Evolutionary conservation across 2,888 invertebrate genomes (phyloP), one percentile per base, ranked within the genome.

Genomic region (Drosophila acutilabella): DNA sequence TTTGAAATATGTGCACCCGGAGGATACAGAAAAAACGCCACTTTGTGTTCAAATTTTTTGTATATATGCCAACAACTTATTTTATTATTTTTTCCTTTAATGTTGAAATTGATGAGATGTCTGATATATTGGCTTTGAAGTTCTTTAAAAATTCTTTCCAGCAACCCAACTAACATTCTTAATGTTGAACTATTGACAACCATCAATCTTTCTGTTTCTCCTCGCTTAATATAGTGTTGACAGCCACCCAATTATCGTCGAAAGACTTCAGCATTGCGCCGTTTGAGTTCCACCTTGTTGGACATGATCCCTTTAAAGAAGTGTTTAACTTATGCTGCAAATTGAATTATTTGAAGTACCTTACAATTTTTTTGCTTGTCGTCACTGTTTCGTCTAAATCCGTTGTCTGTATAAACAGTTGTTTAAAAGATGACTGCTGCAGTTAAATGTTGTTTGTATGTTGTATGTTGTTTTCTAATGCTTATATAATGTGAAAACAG

Each of bases 271-370:
- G 51, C 64, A 71, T 64, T 47, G 54, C 50, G 53, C 60, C 67
- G 26, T 59, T 52, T 38, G 67, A 62, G 42, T 68, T 67, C 60
- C 60, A 67, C 20, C 67, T 50, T 51, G 67, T 66, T 50, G 67
- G 60, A 47, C 62, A 54, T 40, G 59, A 14, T 7, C 40, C 14
- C 40, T 41, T 41, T 14, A 41, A 14, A 41, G 40, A 41, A n/a
- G 14, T 41, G 40, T 41, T 41, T 41, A 41, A 41, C 40, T 14
- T 18, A 18, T 18, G 18, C 18, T 41, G 40, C 40, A 41, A 41
- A 41, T 66, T 66, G 33, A 54, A 33, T 64, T 71, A 67, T 14
- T 71, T 71, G 30, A 71, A 71, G 52, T 60, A 71, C 40, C 48
- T 71, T 14, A 66, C 26, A 33, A 65, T 42, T 57, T 65, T 50